Conservation (phyloP, 2,113 vertebrate species). For the Entomyzon cyanotis region DNA sequence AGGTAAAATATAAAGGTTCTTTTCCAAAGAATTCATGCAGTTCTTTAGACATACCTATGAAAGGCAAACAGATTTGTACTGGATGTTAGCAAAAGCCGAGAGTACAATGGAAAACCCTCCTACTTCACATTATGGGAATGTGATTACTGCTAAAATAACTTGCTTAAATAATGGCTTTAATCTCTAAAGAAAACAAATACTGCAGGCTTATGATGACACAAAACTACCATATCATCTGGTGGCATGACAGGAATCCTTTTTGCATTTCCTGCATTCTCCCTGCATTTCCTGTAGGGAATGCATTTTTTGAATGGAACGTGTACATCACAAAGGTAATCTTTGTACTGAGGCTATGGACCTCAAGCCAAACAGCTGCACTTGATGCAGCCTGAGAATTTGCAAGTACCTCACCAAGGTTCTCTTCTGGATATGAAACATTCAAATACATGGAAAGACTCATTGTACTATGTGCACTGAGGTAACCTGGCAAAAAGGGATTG, state of each 20-base stretch:
- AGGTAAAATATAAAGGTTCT: background rate
- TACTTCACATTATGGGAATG: background rate
- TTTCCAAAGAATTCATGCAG: background rate
- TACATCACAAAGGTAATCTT: background rate
- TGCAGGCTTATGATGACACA: background rate
- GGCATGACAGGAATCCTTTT: background rate
- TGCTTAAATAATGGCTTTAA: background rate
- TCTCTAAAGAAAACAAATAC: constrained; percentile 2
- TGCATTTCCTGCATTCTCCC: background rate
- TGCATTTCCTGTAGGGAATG: background rate
- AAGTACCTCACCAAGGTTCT: background rate
- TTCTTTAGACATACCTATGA: background rate
- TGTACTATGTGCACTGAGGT: background rate
- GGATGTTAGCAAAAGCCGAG: background rate
- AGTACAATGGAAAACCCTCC: background rate
- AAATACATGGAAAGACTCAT: background rate
- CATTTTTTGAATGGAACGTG: background rate
- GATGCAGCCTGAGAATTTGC: background rate
- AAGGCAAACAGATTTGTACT: background rate
- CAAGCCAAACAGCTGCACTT: background rate
- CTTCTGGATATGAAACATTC: background rate
- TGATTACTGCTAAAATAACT: background rate
- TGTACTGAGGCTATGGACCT: background rate
- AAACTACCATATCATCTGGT: background rate
- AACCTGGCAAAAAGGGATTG: background rate